These are phyloP conservation scores for Chloebia gouldiae DNA, from an alignment of 2,113 vertebrate species.

Conservation along the genomic window DNA sequence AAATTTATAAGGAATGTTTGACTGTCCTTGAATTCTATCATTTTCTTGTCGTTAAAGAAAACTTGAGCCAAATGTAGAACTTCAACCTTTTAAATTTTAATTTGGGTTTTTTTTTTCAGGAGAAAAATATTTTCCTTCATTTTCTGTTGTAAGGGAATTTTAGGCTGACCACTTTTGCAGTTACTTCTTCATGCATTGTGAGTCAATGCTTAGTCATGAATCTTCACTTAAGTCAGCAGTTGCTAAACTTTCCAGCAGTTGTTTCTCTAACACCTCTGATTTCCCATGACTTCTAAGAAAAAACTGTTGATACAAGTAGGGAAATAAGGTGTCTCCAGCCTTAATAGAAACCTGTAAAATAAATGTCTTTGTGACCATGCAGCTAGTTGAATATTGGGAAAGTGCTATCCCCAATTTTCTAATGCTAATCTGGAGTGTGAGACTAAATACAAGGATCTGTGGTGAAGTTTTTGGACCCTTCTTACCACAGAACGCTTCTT, in stretches of 20 bases:
- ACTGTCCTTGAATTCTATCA: background rate
- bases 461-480: background rate
- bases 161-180: background rate
- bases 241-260: background rate
- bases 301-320: background rate
- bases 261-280: background rate
- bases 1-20: background rate
- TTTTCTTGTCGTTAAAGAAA: background rate
- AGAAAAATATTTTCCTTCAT: background rate
- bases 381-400: background rate
- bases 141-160: background rate
- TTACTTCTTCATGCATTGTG: background rate
- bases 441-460: background rate
- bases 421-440: background rate
- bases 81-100: background rate
- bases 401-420: background rate
- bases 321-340: background rate
- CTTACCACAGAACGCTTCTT: background rate
- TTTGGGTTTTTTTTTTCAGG: background rate
- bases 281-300: background rate
- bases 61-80: background rate
- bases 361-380: background rate
- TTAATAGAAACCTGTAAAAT: background rate
- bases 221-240: background rate
- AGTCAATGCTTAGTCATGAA: background rate